Evolutionary conservation across 2,113 vertebrate species (phyloP).

Genomic region (Prochilodus magdalenae): DNA sequence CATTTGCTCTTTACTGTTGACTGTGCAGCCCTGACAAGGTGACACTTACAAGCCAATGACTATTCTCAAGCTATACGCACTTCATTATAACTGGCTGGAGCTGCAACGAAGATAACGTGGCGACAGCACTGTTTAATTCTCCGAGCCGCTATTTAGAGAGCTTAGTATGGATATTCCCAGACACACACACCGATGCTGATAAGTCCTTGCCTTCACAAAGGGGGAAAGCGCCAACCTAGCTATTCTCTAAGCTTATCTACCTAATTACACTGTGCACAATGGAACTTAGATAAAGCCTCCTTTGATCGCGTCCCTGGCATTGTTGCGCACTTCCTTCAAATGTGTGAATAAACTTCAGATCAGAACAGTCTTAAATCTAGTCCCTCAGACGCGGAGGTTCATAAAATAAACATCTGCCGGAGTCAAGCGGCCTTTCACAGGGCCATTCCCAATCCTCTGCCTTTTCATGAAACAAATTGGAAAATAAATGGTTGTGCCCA

Average conservation of each 20-base stretch:
- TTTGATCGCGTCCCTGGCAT: slow-evolving; percentile 46
- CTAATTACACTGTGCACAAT: slow-evolving; percentile 55
- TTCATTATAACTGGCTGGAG: slow-evolving; percentile 32
- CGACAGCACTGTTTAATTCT: slow-evolving; percentile 50
- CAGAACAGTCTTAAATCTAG: slow-evolving; percentile 17
- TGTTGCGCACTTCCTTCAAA: slow-evolving; percentile 31
- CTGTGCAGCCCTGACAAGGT: slow-evolving; percentile 36
- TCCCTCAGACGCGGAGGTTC: slow-evolving; percentile 10
- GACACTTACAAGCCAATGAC: slow-evolving; percentile 39
- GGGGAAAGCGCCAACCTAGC: slow-evolving; percentile 33
- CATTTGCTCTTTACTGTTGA: slow-evolving; percentile 36
- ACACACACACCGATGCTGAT: slow-evolving; percentile 50
- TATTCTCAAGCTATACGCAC: slow-evolving; percentile 26
- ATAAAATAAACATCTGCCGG: slow-evolving; percentile 44
- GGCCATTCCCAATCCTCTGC: neutral
- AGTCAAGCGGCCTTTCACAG: neutral
- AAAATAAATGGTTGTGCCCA: slow-evolving; percentile 44
- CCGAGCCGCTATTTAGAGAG: slow-evolving; percentile 41
- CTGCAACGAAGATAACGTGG: slow-evolving; percentile 55
- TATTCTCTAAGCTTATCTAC: slow-evolving; percentile 56
- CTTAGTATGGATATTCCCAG: slow-evolving; percentile 48
- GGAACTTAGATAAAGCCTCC: slow-evolving; percentile 57
- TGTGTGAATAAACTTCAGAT: slow-evolving; percentile 36
- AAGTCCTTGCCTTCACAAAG: slow-evolving; percentile 40
- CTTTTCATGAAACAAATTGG: slow-evolving; percentile 43